Conservation (phyloP, 1,140 invertebrate species). For the Lepidotrigona ventralis region DNA sequence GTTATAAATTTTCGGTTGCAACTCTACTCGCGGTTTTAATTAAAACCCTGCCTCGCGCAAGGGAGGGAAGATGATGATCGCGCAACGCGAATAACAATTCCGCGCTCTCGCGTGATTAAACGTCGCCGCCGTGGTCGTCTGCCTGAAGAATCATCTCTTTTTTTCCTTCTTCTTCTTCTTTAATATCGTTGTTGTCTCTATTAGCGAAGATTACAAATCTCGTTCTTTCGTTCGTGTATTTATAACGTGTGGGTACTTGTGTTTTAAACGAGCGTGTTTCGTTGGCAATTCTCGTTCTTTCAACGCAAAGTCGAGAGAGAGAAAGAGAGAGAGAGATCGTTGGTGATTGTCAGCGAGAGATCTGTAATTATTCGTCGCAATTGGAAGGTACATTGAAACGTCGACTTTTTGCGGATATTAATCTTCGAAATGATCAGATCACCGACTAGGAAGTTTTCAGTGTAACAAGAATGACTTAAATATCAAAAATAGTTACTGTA, state of each 20-base stretch:
- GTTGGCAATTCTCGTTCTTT: too few species aligned
- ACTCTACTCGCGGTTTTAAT: constrained; percentile 36
- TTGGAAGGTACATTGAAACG: too few species aligned
- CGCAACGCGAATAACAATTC: constrained; percentile 31
- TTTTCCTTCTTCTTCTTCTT: neutral
- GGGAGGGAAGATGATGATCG: constrained; percentile 19
- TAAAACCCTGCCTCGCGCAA: constrained; percentile 36
- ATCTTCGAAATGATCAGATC: too few species aligned
- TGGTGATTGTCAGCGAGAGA: too few species aligned
- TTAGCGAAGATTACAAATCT: constrained; percentile 42
- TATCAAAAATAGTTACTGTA: too few species aligned
- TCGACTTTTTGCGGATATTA: too few species aligned
- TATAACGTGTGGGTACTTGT: too few species aligned
- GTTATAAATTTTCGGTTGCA: constrained; percentile 50
- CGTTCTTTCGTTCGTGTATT: neutral
- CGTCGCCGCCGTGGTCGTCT: constrained; percentile 9
- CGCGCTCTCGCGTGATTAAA: constrained; percentile 43
- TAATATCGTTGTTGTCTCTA: constrained; percentile 40
- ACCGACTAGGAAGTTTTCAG: too few species aligned
- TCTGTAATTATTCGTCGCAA: too few species aligned
- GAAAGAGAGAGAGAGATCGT: too few species aligned
- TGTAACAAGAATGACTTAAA: too few species aligned
- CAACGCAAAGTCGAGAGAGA: too few species aligned
- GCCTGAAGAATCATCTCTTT: neutral
- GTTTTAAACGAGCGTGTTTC: neutral